Conservation (phyloP, 53 echinoderm and acorn worm genomes). For the Stichopus horrens region DNA sequence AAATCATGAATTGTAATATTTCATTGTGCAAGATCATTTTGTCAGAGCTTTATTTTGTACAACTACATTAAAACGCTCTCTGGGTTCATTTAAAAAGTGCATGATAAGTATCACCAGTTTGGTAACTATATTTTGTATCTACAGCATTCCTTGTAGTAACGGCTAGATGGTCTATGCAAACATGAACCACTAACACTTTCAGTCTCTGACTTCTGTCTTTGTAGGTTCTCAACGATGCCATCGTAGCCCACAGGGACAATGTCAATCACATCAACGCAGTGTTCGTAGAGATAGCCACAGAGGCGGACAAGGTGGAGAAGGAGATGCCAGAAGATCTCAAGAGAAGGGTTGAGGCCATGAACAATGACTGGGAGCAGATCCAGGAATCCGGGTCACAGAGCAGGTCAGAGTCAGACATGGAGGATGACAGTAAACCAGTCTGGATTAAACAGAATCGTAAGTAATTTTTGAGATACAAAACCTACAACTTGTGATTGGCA, state of each 20-base stretch:
- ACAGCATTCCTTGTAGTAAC: too few relatives aligned
- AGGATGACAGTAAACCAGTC: constrained; percentile 63
- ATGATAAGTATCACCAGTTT: too few relatives aligned
- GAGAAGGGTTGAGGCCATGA: constrained; percentile 82
- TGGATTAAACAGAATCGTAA: constrained; percentile 79
- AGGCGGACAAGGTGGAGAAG: constrained; percentile 65
- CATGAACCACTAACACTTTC: too few relatives aligned
- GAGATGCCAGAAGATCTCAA: constrained; percentile 71
- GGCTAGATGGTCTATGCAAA: too few relatives aligned
- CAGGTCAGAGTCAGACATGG: constrained; percentile 72
- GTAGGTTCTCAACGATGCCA: constrained; percentile 88
- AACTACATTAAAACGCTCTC: too few relatives aligned
- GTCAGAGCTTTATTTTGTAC: too few relatives aligned
- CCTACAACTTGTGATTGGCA: too few relatives aligned
- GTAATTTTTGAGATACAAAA: background rate
- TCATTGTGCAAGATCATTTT: too few relatives aligned
- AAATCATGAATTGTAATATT: too few relatives aligned
- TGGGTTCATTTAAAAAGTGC: too few relatives aligned
- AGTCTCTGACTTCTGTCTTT: too few relatives aligned
- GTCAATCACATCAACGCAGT: constrained; percentile 84
- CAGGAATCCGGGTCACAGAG: constrained; percentile 71
- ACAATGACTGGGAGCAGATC: constrained; percentile 81
- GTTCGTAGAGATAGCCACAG: constrained; percentile 65
- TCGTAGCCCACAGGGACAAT: constrained; percentile 85
- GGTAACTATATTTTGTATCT: too few relatives aligned